A percentile compares a stretch with the other conserved stretches of the same genome.
Conservation (phyloP, 2,888 invertebrate genomes). For the Acanthopleura granulata region DNA sequence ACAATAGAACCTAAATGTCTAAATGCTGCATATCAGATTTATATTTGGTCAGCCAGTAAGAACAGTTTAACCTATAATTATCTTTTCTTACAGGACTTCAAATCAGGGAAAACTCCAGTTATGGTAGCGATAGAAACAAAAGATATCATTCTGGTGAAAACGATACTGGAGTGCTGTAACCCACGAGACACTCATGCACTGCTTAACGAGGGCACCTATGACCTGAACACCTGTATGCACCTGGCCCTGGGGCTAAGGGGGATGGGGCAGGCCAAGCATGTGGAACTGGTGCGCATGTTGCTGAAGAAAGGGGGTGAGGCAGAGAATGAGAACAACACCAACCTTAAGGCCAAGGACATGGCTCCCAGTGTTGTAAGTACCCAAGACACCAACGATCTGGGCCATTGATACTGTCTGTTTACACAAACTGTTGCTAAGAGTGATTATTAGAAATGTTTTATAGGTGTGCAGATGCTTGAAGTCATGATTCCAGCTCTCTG, state of each 20-base stretch:
- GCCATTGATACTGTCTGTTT: too few relatives aligned
- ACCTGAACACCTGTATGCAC: slow-evolving; percentile 11
- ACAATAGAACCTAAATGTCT: too few relatives aligned
- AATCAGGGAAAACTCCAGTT: neutral
- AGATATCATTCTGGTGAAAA: neutral
- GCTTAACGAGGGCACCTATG: neutral
- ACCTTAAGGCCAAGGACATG: neutral
- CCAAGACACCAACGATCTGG: too few relatives aligned
- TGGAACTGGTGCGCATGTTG: neutral
- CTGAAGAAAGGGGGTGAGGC: slow-evolving; percentile 9
- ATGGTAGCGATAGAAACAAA: slow-evolving; percentile 8
- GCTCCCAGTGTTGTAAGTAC: slow-evolving; percentile 9
- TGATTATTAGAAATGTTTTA: too few relatives aligned
- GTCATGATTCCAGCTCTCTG: too few relatives aligned
- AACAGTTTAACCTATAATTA: too few relatives aligned
- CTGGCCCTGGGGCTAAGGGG: neutral
- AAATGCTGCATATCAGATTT: too few relatives aligned
- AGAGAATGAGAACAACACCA: neutral
- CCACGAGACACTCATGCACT: neutral
- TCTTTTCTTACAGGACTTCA: neutral
- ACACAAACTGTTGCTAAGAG: too few relatives aligned
- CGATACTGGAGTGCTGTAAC: neutral
- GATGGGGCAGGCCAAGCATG: neutral
- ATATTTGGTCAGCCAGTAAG: too few relatives aligned
- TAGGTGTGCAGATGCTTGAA: too few relatives aligned